Conservation (phyloP, 2,113 vertebrate species). For the Harpagus bidentatus region DNA sequence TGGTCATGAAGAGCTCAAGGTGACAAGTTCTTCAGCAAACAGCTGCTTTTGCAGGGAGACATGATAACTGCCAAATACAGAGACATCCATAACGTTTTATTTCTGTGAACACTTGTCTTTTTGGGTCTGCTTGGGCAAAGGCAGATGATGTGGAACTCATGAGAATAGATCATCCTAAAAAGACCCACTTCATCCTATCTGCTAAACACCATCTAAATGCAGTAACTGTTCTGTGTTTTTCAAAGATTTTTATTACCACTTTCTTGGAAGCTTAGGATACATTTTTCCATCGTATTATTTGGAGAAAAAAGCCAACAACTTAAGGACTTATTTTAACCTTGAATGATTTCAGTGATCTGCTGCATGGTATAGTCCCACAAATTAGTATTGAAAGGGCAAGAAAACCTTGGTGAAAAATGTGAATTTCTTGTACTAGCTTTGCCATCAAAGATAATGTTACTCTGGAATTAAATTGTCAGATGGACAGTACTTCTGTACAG, state of each 20-base stretch:
- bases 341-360: not conserved
- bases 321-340: not conserved
- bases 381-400: not conserved
- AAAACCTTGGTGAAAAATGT: not conserved
- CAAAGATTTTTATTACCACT: not conserved
- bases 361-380: not conserved
- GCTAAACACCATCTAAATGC: not conserved
- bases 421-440: not conserved
- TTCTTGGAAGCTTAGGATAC: not conserved
- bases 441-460: not conserved
- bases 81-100: not conserved
- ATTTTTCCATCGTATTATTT: not conserved
- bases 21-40: not conserved
- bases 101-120: not conserved
- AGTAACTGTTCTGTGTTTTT: not conserved
- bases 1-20: not conserved
- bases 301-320: fast-evolving
- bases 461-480: not conserved
- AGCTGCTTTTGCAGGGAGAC: not conserved
- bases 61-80: not conserved
- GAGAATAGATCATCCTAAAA: not conserved
- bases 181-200: not conserved
- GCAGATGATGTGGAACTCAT: not conserved
- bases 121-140: not conserved
- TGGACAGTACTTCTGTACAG: not conserved